Evolutionary conservation across 1,140 invertebrate species (phyloP), one percentile per base, ranked within the genome.

Genomic region (Hyphantria cunea): DNA sequence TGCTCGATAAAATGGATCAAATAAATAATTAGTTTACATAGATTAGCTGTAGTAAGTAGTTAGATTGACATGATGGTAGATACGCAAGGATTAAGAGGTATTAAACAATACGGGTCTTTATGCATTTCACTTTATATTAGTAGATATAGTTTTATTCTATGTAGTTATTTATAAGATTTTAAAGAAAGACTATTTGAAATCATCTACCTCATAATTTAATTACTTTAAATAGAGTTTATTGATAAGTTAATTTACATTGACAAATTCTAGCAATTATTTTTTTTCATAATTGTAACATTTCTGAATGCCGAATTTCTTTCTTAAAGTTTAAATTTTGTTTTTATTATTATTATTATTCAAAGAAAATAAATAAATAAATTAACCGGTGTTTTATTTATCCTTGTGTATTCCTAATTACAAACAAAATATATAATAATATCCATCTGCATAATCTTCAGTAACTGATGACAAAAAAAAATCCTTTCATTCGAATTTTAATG

Each of bases 181-280:
- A 78, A 82, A 82, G 68, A 74, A 79, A 76, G 84, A 88, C 84
- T 86, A 84, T 81, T 84, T 82, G 84, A 72, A 90, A 88, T 80
- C 85, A 88, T 83, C 87, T 90, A 90, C 87, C 87, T 90, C 87
- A 88, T 86, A 88, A 82, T 82, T 87, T 90, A 86, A 85, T 79
- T 73, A 76, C 76, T 68, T 86, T 79, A 66, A 80, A 78, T 81
- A 87, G 76, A 89, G 77, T 89, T 80, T 85, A 87, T 86, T 77
- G 47, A 61, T 87, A 89, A 86, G 80, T 84, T 86, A 86, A 86
- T 82, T 80, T 82, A 78, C 77, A 73, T 83, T 80, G 80, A 84
- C 74, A 85, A 84, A 83, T 74, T 84, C 66, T 86, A 85, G 83
- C 70, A 66, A 69, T 77, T 83, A 76, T 76, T 76, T 80, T 70